These are phyloP conservation scores for Lutjanus campechanus DNA, from an alignment of 2,797 vertebrate species.

Conservation along the genomic window DNA sequence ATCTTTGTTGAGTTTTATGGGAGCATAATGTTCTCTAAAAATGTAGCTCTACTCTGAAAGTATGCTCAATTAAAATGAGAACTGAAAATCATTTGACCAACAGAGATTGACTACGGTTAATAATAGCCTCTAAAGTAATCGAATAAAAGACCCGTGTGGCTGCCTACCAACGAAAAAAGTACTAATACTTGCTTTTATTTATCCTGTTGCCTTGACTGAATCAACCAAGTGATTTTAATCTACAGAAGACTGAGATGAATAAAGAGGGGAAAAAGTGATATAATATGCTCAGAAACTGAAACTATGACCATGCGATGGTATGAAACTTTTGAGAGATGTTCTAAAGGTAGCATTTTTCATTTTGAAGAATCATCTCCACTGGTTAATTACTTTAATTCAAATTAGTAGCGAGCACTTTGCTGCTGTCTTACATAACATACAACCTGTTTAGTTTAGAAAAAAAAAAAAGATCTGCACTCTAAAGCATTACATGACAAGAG, in stretches of 20 bases:
- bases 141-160: background rate
- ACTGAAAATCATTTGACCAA: background rate
- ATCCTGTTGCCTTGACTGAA: background rate
- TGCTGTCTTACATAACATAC: background rate
- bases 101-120: background rate
- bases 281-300: background rate
- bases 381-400: background rate
- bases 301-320: background rate
- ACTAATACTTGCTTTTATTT: background rate
- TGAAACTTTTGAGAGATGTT: conserved; percentile 2
- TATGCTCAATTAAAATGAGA: background rate
- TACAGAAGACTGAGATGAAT: background rate
- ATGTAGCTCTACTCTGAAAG: background rate
- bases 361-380: background rate
- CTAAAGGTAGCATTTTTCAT: background rate
- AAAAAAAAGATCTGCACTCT: background rate
- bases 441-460: background rate
- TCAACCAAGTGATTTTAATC: background rate
- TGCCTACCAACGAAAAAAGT: background rate
- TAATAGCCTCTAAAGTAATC: background rate
- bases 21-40: too few species aligned
- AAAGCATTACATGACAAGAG: background rate
- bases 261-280: too few species aligned
- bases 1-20: background rate
- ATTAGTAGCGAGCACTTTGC: background rate